Base-by-base conservation (phyloP, 2,888 invertebrate species). In the Trisateles emortualis region DNA sequence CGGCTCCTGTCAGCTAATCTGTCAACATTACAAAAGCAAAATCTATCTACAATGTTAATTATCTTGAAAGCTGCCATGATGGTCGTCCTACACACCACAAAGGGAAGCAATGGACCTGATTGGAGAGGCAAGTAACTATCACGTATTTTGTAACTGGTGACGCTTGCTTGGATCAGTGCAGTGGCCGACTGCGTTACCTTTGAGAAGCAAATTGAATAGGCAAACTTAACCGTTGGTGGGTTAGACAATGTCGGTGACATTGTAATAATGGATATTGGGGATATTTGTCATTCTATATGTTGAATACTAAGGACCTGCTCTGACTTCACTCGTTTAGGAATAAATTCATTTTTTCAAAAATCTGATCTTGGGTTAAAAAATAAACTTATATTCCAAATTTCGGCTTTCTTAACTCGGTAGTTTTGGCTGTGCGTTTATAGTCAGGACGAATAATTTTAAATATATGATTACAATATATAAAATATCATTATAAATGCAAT, bases 111-210 rank as follows among this genome's bases (percentile, higher is more conserved):
- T 62, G 59, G 49, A 47, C 52, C 41, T 60, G 63, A 68, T 68
- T 68, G 69, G 49, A 58, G 53, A 56, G 52, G 42, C 51, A 44
- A 63, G 66, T 54, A 52, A 63, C 59, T 68, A 56, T 63, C 50
- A 51, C 47, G 45, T 53, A 56, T 65, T 66, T 63, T 63, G 66
- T 54, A 45, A 53, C 50, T 50, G 50, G 51, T 44, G 49, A 49
- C 45, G 55, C 63, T 56, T 52, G 48, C 32, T 26, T 30, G 41
- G 52, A 44, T 59, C 48, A 38, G 45, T 39, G 41, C 16, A 19
- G 40, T 42, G 41, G 42, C 43, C 41, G 39, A 39, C 44, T 47
- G 39, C 11, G 11, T 16, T 52, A 61, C 46, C 64, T 53, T 68
- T 55, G 67, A 64, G 33, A 11, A 43, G 19, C n/a, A 38, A 38